Conservation (phyloP, 2,888 invertebrate species). For the Formica aserva region DNA sequence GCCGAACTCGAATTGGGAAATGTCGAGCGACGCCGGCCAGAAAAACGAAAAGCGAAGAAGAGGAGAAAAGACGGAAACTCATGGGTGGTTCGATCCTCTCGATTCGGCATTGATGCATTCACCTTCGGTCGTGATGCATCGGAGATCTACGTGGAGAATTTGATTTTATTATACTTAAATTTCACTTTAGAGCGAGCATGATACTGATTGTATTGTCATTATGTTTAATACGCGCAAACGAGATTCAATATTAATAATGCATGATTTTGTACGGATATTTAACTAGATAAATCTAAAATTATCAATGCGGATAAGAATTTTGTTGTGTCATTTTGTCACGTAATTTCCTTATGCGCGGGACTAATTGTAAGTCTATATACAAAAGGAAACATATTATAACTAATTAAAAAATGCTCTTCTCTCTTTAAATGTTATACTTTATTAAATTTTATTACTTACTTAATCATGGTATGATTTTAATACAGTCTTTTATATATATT, state of each 20-base stretch:
- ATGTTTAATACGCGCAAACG: slow-evolving; percentile 25
- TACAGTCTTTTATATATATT: not conserved
- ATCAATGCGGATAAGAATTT: not conserved
- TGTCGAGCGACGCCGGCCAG: slow-evolving; percentile 59
- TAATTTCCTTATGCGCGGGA: not conserved
- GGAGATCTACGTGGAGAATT: slow-evolving; percentile 46
- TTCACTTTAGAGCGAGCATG: slow-evolving; percentile 47
- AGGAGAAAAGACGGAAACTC: slow-evolving; percentile 57
- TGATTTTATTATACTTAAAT: slow-evolving; percentile 54
- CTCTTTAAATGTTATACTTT: not conserved
- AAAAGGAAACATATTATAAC: not conserved
- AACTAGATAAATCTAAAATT: not conserved
- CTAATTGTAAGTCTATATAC: not conserved
- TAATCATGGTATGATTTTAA: not conserved
- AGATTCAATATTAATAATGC: not conserved
- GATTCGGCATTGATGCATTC: slow-evolving; percentile 64
- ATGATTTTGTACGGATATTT: not conserved
- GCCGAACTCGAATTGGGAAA: slow-evolving; percentile 72
- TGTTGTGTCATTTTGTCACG: not conserved
- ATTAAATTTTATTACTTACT: not conserved
- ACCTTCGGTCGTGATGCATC: slow-evolving; percentile 54
- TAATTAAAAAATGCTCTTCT: not conserved
- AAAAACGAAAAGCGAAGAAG: slow-evolving; percentile 46
- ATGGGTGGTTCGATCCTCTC: slow-evolving; percentile 61
- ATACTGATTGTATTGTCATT: slow-evolving; percentile 32